A percentile compares a stretch with the other conserved stretches of the same genome.
phyloP scores from a whole-genome alignment of 2,113 vertebrate genomes.

The Origma solitaria region DNA sequence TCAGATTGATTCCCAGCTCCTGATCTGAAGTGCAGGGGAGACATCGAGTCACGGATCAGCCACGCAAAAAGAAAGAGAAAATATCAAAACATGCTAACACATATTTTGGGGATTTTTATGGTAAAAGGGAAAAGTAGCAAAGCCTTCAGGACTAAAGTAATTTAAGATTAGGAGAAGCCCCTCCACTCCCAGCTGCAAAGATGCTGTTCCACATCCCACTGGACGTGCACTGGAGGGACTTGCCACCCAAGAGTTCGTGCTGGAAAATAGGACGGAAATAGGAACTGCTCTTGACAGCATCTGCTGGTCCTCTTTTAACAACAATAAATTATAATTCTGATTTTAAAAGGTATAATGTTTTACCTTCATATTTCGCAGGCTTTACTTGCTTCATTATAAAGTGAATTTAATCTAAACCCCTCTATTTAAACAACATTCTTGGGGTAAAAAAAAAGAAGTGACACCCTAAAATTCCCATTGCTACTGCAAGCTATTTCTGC shows the following conservation, averaged over 20 bases:
- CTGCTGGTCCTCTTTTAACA: not conserved
- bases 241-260: not conserved
- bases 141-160: not conserved
- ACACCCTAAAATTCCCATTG: not conserved
- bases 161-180: not conserved
- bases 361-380: not conserved
- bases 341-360: not conserved
- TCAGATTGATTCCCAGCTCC: not conserved
- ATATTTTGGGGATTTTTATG: not conserved
- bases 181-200: not conserved
- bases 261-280: not conserved
- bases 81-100: not conserved
- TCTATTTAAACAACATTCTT: not conserved
- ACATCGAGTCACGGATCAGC: fast-evolving
- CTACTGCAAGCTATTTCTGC: not conserved
- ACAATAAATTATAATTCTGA: not conserved
- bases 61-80: not conserved
- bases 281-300: not conserved
- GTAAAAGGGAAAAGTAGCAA: not conserved
- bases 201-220: not conserved
- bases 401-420: not conserved
- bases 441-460: not conserved
- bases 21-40: not conserved
- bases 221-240: not conserved
- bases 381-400: not conserved